Percentiles rank a stretch among this genome's conserved stretches.
Conservation (phyloP, 2,797 vertebrate genomes). For the Microctenopoma steveboyesi region DNA sequence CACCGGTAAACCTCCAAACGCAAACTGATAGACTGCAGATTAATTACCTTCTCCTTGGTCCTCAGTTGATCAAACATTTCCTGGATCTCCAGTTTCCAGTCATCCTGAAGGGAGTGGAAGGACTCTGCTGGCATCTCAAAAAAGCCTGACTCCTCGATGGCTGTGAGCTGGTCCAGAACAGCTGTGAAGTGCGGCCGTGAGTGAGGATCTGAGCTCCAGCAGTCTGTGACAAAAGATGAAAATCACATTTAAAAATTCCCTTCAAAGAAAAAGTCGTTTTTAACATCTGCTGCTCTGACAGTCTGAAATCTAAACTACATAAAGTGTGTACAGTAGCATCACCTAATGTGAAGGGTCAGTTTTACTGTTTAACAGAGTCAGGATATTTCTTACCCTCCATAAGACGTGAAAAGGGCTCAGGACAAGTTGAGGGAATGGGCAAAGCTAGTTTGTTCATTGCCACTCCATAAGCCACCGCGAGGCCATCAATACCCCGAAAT, state of each 20-base stretch:
- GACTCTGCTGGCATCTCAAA: constrained; percentile 98
- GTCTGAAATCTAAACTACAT: too few species aligned
- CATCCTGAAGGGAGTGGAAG: constrained; percentile 96
- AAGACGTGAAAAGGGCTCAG: constrained; percentile 94
- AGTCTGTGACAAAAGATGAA: constrained; percentile 81
- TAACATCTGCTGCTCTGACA: too few species aligned
- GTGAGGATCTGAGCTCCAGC: constrained; percentile 95
- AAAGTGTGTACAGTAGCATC: too few species aligned
- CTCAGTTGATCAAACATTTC: constrained; percentile 98
- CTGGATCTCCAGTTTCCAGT: constrained; percentile 98
- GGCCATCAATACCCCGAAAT: constrained; percentile 94
- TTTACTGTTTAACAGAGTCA: neutral
- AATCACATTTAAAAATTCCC: too few species aligned
- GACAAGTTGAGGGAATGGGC: constrained; percentile 94
- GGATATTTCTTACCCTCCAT: constrained; percentile 90
- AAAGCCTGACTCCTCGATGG: constrained; percentile 96
- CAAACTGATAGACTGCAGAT: neutral
- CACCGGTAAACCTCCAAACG: too few species aligned
- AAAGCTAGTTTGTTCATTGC: constrained; percentile 99
- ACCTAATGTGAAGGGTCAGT: neutral
- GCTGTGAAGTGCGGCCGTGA: constrained; percentile 89
- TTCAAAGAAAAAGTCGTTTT: neutral
- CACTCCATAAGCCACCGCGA: constrained; percentile 95
- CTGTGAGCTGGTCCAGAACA: constrained; percentile 92
- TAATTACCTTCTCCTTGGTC: constrained; percentile 93